Evolutionary conservation across 2,888 invertebrate species (phyloP).

Genomic region (Idaea straminata): DNA sequence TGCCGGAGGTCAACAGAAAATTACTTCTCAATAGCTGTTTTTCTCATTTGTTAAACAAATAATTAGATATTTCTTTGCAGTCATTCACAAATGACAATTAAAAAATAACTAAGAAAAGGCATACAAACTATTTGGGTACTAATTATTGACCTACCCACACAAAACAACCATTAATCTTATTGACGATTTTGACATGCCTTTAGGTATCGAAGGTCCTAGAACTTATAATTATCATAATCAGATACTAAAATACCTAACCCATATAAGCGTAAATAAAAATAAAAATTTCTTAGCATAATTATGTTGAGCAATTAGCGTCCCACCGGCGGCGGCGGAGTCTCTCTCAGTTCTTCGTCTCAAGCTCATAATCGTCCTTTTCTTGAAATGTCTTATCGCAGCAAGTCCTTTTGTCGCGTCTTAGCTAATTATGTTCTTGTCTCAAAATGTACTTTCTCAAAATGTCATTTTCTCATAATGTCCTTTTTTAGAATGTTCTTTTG

Average conservation of each 20-base stretch:
- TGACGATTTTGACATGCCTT: slow-evolving; percentile 39
- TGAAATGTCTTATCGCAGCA: too few relatives aligned
- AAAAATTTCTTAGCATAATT: slow-evolving; percentile 21
- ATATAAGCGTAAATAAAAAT: slow-evolving; percentile 16
- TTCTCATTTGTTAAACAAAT: too few relatives aligned
- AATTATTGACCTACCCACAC: slow-evolving; percentile 33
- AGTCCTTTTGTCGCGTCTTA: too few relatives aligned
- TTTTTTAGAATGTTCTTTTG: too few relatives aligned
- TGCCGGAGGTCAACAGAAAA: too few relatives aligned
- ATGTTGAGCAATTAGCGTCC: not conserved
- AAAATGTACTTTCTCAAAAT: too few relatives aligned
- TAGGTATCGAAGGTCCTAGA: slow-evolving; percentile 20
- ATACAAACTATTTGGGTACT: slow-evolving; percentile 21
- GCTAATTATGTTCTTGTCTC: too few relatives aligned
- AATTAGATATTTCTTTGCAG: too few relatives aligned
- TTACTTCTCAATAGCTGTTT: too few relatives aligned
- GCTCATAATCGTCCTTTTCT: too few relatives aligned
- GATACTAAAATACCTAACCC: slow-evolving; percentile 5
- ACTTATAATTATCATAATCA: slow-evolving; percentile 10
- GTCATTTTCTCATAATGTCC: too few relatives aligned
- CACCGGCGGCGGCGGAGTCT: slow-evolving; percentile 14
- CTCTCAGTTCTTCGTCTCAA: not conserved
- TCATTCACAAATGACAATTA: not conserved
- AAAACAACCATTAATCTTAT: slow-evolving; percentile 36
- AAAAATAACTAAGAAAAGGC: not conserved